Percentiles rank a stretch among this genome's conserved stretches.
phyloP scores from a whole-genome alignment of 2,888 invertebrate species.

The Hydropsyche betteni region DNA sequence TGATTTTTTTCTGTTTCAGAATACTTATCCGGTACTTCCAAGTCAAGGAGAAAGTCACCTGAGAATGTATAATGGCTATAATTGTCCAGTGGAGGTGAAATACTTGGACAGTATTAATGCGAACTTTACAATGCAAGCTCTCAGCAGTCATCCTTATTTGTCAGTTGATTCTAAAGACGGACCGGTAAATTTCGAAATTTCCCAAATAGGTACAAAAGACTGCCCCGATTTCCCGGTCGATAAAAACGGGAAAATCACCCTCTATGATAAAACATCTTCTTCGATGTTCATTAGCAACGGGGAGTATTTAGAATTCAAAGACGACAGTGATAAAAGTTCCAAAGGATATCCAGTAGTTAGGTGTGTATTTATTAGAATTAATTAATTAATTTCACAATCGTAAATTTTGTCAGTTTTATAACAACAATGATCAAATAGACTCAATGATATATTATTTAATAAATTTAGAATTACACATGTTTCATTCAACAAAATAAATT shows the following conservation, averaged over 20 bases:
- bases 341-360: constrained; percentile 60
- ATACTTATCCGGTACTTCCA: constrained; percentile 70
- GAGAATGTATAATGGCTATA: constrained; percentile 75
- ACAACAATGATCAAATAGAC: too few species aligned
- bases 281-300: neutral
- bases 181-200: too few species aligned
- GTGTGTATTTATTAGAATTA: constrained; percentile 52
- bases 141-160: too few species aligned
- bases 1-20: constrained; percentile 57
- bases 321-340: constrained; percentile 58
- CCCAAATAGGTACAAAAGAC: too few species aligned
- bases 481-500: too few species aligned
- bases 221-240: too few species aligned
- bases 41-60: constrained; percentile 69
- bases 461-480: too few species aligned
- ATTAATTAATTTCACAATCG: too few species aligned
- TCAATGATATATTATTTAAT: too few species aligned
- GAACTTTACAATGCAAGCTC: constrained; percentile 54
- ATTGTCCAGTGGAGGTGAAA: constrained; percentile 61
- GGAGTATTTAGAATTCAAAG: constrained; percentile 51
- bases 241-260: constrained; percentile 55
- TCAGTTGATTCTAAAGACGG: too few species aligned
- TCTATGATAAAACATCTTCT: constrained; percentile 59
- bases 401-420: too few species aligned
- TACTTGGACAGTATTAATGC: neutral